Conservation (phyloP, 2,888 invertebrate genomes). For the Sceliomorpha sp. region DNA sequence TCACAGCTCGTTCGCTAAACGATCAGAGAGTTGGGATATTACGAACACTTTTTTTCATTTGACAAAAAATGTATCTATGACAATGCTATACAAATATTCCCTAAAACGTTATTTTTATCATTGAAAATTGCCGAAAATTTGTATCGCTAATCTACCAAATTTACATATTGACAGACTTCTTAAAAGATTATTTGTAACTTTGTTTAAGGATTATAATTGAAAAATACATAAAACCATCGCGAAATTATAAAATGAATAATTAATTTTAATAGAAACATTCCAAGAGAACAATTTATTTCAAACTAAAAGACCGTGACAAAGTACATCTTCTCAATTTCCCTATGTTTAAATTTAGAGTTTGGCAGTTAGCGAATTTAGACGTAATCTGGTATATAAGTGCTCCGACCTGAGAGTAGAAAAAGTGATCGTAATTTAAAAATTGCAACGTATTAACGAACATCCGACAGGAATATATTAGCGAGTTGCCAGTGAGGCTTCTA, state of each 20-base stretch:
- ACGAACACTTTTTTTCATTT: slow-evolving; percentile 18
- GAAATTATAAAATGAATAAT: too few relatives aligned
- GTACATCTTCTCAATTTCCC: slow-evolving; percentile 2
- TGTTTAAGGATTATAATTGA: too few relatives aligned
- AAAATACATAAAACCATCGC: too few relatives aligned
- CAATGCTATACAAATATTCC: slow-evolving; percentile 45
- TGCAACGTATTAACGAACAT: slow-evolving; percentile 42
- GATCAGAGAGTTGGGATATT: slow-evolving; percentile 41
- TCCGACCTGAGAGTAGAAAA: slow-evolving; percentile 39
- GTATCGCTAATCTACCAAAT: too few relatives aligned
- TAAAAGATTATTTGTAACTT: too few relatives aligned
- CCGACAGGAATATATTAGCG: slow-evolving; percentile 52
- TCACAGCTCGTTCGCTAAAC: slow-evolving; percentile 51
- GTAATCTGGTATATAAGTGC: slow-evolving; percentile 47
- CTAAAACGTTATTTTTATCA: not conserved
- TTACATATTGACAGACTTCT: too few relatives aligned
- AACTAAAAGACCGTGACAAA: too few relatives aligned
- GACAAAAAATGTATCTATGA: slow-evolving; percentile 39
- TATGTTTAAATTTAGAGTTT: slow-evolving; percentile 1
- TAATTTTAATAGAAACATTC: too few relatives aligned
- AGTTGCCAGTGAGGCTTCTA: slow-evolving; percentile 32
- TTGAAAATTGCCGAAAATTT: too few relatives aligned
- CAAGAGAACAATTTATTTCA: too few relatives aligned
- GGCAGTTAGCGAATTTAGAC: slow-evolving; percentile 45
- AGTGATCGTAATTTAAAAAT: slow-evolving; percentile 50